Evolutionary conservation across 2,113 vertebrate genomes (phyloP), one percentile per base, ranked within the genome.

Genomic region (Pomatostomus ruficeps): DNA sequence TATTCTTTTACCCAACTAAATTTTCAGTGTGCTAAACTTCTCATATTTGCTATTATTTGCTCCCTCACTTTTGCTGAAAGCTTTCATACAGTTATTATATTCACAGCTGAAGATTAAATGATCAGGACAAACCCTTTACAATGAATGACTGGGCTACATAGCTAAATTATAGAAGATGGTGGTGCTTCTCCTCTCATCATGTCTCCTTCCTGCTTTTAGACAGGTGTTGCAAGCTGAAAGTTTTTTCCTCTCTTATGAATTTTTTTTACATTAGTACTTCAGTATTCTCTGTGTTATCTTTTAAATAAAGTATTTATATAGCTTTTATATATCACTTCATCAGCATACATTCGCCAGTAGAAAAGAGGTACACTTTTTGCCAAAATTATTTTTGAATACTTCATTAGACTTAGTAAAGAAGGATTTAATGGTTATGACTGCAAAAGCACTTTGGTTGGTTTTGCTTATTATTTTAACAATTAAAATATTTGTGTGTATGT

Each of bases 121-220:
- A 43, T 59, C 55, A 61, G 25, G 31, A 7, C 8, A 43, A 79
- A 35, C 18, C 51, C 19, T 62, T 4, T 57, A 23, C 19, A 75
- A 7, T 0, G 1, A 36, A 67, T 74, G 7, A 6, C 10, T 87
- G 28, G 22, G 19, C 10, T 74, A 43, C 40, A 59, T 22, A 71
- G 2, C 6, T 66, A 15, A 20, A 8, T 63, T 33, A 18, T 2
- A 65, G 57, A 72, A 59, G 10, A 46, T 12, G 3, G 13, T 49
- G 18, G 21, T 62, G 2, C 9, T 36, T 48, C 12, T 46, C 13
- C 33, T 48, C 1, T 1, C 6, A 35, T 2, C 6, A 17, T 13
- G 10, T 11, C 49, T 85, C 12, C n/a, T 90, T 21, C 40, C 11
- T 54, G 28, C 12, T 58, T 68, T 57, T 68, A 72, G 43, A 40